Conservation (phyloP, 2,113 vertebrate genomes). For the Leptodactylus fuscus region DNA sequence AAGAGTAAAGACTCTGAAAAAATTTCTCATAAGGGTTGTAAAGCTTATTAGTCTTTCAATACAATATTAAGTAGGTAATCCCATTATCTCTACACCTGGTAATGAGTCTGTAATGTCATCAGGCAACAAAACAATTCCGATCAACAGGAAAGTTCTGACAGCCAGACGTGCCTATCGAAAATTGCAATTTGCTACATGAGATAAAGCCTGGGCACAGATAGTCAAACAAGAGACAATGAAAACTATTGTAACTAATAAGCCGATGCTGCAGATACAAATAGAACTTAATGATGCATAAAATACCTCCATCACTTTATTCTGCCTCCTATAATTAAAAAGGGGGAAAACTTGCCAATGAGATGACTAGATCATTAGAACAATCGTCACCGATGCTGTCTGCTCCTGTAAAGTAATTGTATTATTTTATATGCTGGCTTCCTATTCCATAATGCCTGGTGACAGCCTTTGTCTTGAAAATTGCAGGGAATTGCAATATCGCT, state of each 20-base stretch:
- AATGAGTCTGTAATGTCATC: conserved; percentile 21
- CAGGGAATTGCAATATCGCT: conserved; percentile 16
- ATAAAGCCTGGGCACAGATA: conserved; percentile 17
- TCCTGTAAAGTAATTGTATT: conserved; percentile 1
- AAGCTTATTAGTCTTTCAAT: neutral
- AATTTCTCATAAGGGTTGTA: neutral
- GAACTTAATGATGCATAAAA: conserved; percentile 11
- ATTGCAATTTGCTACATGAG: conserved; percentile 15
- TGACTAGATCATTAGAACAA: neutral
- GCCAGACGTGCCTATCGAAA: conserved; percentile 27
- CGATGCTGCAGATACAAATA: neutral
- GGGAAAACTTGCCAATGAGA: neutral
- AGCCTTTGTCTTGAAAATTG: neutral
- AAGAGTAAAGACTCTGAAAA: no score
- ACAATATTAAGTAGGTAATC: conserved; percentile 25
- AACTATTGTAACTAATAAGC: neutral
- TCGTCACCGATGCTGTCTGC: neutral
- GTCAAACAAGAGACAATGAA: conserved; percentile 22
- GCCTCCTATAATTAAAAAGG: conserved; percentile 15
- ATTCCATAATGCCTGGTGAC: neutral
- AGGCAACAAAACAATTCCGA: conserved; percentile 21
- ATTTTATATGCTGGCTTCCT: neutral
- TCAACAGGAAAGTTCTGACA: conserved; percentile 8
- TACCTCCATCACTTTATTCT: conserved; percentile 18
- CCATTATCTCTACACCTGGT: conserved; percentile 11